These are phyloP conservation scores for Athetis lepigone DNA, from an alignment of 2,888 invertebrate genomes.

Conservation along the genomic window DNA sequence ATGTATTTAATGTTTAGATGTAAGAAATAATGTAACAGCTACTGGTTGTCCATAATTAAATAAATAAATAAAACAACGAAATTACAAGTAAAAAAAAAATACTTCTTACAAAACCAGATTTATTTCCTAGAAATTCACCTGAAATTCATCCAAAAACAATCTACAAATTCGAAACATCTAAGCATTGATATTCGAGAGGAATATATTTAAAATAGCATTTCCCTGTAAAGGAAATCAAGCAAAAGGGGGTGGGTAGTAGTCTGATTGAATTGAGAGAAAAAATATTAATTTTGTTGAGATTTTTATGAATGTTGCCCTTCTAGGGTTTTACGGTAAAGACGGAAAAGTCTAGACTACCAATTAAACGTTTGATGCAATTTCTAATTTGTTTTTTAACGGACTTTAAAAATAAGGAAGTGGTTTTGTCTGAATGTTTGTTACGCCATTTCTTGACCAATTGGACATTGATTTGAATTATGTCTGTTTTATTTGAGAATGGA, in stretches of 20 bases:
- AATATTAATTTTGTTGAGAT: neutral
- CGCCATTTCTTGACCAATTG: too few species aligned
- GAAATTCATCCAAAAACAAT: constrained; percentile 8
- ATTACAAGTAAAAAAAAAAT: neutral
- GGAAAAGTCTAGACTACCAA: constrained; percentile 9
- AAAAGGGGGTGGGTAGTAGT: constrained; percentile 31
- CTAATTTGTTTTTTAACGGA: neutral
- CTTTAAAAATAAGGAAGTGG: too few species aligned
- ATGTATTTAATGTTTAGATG: too few species aligned
- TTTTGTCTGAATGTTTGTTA: too few species aligned
- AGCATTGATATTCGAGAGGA: constrained; percentile 52
- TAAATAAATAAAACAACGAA: neutral
- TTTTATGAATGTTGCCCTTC: neutral
- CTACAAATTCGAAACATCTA: constrained; percentile 16
- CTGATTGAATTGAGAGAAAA: constrained; percentile 43
- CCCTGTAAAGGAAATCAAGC: constrained; percentile 47
- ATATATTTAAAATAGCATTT: constrained; percentile 45
- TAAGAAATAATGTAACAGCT: too few species aligned
- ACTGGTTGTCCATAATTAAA: too few species aligned
- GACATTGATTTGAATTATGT: too few species aligned
- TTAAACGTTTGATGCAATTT: neutral
- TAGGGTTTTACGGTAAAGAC: neutral
- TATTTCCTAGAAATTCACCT: neutral
- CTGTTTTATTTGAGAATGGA: too few species aligned
- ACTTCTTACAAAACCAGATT: neutral